Evolutionary conservation across 2,113 vertebrate genomes (phyloP), one percentile per base, ranked within the genome.

Genomic region (Machaerirhynchus nigripectus): DNA sequence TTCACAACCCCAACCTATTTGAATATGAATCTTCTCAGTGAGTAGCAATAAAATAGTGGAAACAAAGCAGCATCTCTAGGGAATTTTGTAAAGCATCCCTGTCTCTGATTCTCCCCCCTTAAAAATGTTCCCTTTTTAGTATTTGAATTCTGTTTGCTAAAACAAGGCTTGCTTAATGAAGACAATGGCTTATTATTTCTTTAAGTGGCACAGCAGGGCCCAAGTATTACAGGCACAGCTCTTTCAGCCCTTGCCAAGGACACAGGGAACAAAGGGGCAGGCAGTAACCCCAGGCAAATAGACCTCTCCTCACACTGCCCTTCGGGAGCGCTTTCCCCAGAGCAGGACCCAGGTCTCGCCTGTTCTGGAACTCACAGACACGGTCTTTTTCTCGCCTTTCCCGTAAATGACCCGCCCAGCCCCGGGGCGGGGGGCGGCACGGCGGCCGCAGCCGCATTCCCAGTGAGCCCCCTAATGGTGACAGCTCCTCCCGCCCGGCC

Each of bases 21-120:
- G 98, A 99, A 99, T 99, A 98, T 98, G 98, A 98, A 99, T 98
- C 98, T 98, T 98, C 97, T 95, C 97, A 95, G 97, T 85, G 93
- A 98, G 97, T 79, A 96, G 98, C 97, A 96, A 95, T 97, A 97
- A 98, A 98, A 97, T 52, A 93, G 93, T 64, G 87, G 96, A 97
- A 97, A 98, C 98, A 98, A 98, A 98, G 98, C 96, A 50, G 95
- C 97, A 98, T 98, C 98, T 98, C 98, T 97, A 97, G 98, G 98
- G 98, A 98, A 98, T 98, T 98, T 97, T 96, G 97, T 93, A 97
- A 97, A 96, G 97, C 97, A 92, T 73, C 93, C 96, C 88, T 95
- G 67, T 86, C 97, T 94, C 95, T 68, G 65, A 94, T 94, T 94
- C 92, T 75, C 75, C 60, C 88, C 95, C 73, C 94, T 95, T 91